These are phyloP conservation scores for Leptobrachium ailaonicum DNA, from an alignment of 2,113 vertebrate species.

Conservation along the genomic window DNA sequence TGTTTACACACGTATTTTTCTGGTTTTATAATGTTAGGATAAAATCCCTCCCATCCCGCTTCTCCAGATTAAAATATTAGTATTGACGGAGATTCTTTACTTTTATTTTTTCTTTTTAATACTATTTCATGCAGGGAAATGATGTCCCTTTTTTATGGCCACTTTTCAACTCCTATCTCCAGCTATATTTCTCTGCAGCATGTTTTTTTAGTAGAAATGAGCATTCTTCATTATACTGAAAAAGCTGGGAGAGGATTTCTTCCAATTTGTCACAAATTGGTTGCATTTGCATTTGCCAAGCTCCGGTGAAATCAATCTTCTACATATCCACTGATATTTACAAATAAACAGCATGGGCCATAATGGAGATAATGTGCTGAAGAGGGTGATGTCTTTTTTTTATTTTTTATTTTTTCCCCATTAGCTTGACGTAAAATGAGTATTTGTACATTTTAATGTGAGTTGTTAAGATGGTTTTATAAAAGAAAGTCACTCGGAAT, in stretches of 20 bases:
- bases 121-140: constrained; percentile 2
- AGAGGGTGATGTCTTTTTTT: constrained; percentile 15
- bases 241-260: constrained; percentile 44
- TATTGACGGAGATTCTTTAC: too few relatives aligned
- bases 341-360: constrained; percentile 44
- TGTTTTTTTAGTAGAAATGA: constrained; percentile 45
- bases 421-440: constrained; percentile 33
- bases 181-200: constrained; percentile 43
- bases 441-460: constrained; percentile 27
- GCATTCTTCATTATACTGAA: constrained; percentile 46
- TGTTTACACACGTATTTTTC: too few relatives aligned
- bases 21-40: too few relatives aligned
- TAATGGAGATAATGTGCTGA: constrained; percentile 43
- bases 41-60: too few relatives aligned
- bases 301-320: constrained; percentile 42
- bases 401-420: too few relatives aligned
- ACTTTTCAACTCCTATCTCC: constrained; percentile 37
- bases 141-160: constrained; percentile 17
- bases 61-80: too few relatives aligned
- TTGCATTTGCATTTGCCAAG: constrained; percentile 49
- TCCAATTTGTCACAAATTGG: constrained; percentile 50
- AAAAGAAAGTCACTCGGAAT: neutral
- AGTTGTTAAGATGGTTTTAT: constrained; percentile 38
- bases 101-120: neutral
- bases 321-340: constrained; percentile 40